Conservation (phyloP, 2,888 invertebrate species). For the Cyclophora punctaria region DNA sequence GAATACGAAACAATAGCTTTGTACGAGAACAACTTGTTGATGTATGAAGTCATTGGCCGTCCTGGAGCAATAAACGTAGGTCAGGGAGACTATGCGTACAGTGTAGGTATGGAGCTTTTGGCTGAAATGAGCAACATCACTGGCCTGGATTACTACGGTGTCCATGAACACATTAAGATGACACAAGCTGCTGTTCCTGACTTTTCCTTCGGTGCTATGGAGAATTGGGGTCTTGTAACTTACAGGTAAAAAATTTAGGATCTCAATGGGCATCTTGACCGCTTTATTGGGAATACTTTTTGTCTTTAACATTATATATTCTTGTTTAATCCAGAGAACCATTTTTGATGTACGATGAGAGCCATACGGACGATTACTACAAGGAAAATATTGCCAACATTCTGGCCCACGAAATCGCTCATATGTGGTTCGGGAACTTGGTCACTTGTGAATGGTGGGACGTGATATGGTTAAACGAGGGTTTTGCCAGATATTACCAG, state of each 20-base stretch:
- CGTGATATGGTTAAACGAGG: slow-evolving; percentile 79
- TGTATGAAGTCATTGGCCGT: slow-evolving; percentile 63
- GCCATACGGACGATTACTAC: slow-evolving; percentile 50
- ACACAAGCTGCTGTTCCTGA: slow-evolving; percentile 87
- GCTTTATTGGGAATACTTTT: no score
- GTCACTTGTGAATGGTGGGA: slow-evolving; percentile 80
- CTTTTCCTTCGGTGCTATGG: slow-evolving; percentile 87
- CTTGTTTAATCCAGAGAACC: slow-evolving; percentile 44
- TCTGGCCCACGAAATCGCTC: slow-evolving; percentile 81
- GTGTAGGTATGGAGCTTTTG: slow-evolving; percentile 56
- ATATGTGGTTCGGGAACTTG: slow-evolving; percentile 83
- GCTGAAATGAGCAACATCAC: slow-evolving; percentile 75
- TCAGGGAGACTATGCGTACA: slow-evolving; percentile 57
- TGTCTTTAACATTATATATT: no score
- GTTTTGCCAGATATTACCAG: slow-evolving; percentile 83
- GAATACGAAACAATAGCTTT: slow-evolving; percentile 57
- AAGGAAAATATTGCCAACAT: slow-evolving; percentile 75
- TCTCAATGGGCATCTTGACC: no score
- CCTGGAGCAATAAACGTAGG: slow-evolving; percentile 43
- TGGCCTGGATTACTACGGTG: slow-evolving; percentile 55
- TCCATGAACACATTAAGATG: slow-evolving; percentile 65
- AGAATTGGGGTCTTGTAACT: slow-evolving; percentile 88
- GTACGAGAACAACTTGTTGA: slow-evolving; percentile 12
- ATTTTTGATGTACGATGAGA: slow-evolving; percentile 55
- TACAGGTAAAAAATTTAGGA: slow-evolving; percentile 69